These are phyloP conservation scores for Ceratina australensis DNA, from an alignment of 1,140 invertebrate species.

Conservation along the genomic window DNA sequence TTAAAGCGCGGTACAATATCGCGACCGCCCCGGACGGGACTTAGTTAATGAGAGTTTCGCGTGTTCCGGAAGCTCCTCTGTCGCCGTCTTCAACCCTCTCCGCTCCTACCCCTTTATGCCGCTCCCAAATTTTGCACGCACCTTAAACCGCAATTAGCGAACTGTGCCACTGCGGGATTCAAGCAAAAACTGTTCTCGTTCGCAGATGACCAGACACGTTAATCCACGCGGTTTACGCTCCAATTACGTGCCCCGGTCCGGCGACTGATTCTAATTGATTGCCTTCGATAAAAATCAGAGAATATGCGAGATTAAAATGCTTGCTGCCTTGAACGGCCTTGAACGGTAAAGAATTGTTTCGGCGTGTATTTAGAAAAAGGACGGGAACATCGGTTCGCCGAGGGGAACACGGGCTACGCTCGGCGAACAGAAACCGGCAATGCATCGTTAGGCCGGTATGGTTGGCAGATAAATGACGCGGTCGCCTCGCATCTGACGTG, in stretches of 20 bases:
- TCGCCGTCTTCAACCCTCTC: constrained; percentile 47
- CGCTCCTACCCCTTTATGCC: constrained; percentile 32
- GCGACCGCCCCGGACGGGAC: constrained; percentile 18
- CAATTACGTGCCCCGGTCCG: no score
- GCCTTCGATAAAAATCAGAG: neutral
- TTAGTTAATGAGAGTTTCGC: constrained; percentile 72
- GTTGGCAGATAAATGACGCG: constrained; percentile 73
- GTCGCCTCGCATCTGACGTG: constrained; percentile 73
- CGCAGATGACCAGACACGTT: no score
- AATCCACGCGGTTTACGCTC: no score
- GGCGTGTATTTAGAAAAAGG: neutral
- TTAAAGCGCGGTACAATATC: constrained; percentile 54
- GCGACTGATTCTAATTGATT: neutral
- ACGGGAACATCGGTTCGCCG: constrained; percentile 36
- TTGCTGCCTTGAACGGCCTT: no score
- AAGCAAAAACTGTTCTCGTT: neutral
- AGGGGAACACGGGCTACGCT: constrained; percentile 31
- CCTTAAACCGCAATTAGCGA: constrained; percentile 53
- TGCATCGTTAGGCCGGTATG: constrained; percentile 71
- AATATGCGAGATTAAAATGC: neutral
- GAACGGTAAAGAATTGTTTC: neutral
- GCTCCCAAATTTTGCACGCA: constrained; percentile 68
- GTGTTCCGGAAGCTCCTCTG: constrained; percentile 67
- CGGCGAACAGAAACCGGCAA: constrained; percentile 60
- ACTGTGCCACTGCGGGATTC: constrained; percentile 44